A percentile compares a stretch with the other conserved stretches of the same genome.
These are phyloP conservation scores for Sitta europaea DNA, from an alignment of 2,113 vertebrate species.

Conservation along the genomic window DNA sequence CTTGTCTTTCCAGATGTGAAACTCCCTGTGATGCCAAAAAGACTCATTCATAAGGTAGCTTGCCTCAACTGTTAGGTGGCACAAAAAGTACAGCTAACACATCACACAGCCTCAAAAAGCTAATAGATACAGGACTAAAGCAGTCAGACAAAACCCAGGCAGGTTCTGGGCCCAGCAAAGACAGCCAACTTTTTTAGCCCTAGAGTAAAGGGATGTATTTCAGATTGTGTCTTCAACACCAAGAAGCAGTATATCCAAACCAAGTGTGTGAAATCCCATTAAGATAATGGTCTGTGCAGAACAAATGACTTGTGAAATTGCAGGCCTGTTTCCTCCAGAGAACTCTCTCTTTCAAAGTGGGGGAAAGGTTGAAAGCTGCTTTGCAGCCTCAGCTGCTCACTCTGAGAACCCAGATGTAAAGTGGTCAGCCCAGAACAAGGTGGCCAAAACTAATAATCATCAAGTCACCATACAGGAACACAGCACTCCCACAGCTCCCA, in stretches of 20 bases:
- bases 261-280: background rate
- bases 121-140: background rate
- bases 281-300: background rate
- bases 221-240: background rate
- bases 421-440: background rate
- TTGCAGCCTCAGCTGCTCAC: background rate
- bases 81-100: background rate
- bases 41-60: background rate
- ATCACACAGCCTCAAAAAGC: background rate
- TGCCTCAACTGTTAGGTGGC: background rate
- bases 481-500: background rate
- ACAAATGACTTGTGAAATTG: background rate
- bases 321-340: background rate
- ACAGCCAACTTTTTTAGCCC: background rate
- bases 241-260: background rate
- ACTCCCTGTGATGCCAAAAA: background rate
- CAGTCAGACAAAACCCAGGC: background rate
- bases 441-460: background rate
- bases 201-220: background rate
- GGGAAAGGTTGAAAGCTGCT: background rate
- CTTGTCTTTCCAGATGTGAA: conserved; percentile 21
- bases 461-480: accelerated
- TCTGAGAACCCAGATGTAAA: background rate
- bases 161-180: background rate
- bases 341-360: background rate